Base-by-base conservation (phyloP, 2,888 invertebrate genomes). In the Acrobasis suavella region DNA sequence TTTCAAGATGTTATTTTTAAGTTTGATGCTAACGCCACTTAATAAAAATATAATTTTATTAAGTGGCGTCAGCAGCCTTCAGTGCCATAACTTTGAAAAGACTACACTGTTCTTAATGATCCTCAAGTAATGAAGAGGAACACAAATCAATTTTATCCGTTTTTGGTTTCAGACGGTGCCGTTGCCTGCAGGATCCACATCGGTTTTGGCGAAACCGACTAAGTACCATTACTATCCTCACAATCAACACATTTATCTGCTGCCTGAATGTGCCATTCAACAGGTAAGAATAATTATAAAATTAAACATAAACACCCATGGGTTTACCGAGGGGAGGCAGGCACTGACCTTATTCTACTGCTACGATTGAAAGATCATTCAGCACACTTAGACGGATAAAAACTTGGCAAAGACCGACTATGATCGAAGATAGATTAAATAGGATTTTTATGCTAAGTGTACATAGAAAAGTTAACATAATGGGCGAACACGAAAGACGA, bases 161-260 rank as follows among this genome's bases (percentile, higher is more conserved):
- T 80, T 81, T 82, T 79, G 63, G 3, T 94, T 94, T 70, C 94
- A 96, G 96, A 95, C 95, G 76, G 91, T 94, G 70, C 95, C 94
- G 62, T 81, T 96, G 74, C 96, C 95, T 58, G 94, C 94, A 54
- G 94, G 94, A 17, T 94, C 95, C 54, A 94, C 95, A 66, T 95
- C 95, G 64, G 95, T 94, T 55, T 91, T 96, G 70, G 96, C 96
- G 59, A 97, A 97, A 84, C 97, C 97, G 37, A 97, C 97, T 69
- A 97, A 97, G 92, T 97, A 98, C 90, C 97, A 98, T 87, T 97
- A 97, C 92, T 97, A 97, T 87, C 97, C 97, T 39, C 97, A 97
- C 91, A 97, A 97, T 90, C 97, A 97, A 88, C 97, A 97, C 90
- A 96, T 97, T 80, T 97, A 97, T 91, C 92, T 97, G 78, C 93